Evolutionary conservation across 2,888 invertebrate species (phyloP), one percentile per base, ranked within the genome.

Genomic region (Thecophora atra): DNA sequence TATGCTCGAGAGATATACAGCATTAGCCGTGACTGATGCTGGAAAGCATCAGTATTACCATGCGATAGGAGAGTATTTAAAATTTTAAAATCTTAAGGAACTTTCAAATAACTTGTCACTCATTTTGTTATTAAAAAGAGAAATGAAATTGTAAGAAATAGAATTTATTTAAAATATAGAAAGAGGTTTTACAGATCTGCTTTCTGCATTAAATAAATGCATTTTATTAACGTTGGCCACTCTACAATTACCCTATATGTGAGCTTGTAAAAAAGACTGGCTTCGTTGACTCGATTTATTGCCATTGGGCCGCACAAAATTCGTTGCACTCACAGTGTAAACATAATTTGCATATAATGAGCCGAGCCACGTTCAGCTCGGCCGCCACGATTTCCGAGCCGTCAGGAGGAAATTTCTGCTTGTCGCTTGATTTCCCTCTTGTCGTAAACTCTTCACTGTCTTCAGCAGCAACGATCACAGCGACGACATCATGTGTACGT

Each of bases 281-380:
- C 30, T 30, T 30, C 1, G 37, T 37, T 37, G 37, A 37, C 37
- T 37, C 37, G 11, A 1, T 47, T 47, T 47, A 47, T 47, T n/a
- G 58, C 58, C 17, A 15, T 8, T 24, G 21, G 56, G 42, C 37
- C 19, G 58, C 58, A 44, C 6, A 26, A 71, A 64, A 70, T 70
- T 70, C 63, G 63, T 70, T 63, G 30, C 70, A 70, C 63, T 70
- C 70, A 77, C 79, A 80, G 78, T 78, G 78, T 76, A 79, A 77
- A 77, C 76, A 80, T 83, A 84, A 84, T 84, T 84, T 84, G 84
- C 84, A 84, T 84, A 84, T 84, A 84, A 84, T 84, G 82, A 85
- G 83, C 83, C 83, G 81, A 83, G 84, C 84, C 82, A 83, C 81
- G 82, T 80, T 77, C 78, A 78, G 78, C 84, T 84, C 84, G 84